Conservation (phyloP, 2,888 invertebrate genomes). For the Apantesis nais region DNA sequence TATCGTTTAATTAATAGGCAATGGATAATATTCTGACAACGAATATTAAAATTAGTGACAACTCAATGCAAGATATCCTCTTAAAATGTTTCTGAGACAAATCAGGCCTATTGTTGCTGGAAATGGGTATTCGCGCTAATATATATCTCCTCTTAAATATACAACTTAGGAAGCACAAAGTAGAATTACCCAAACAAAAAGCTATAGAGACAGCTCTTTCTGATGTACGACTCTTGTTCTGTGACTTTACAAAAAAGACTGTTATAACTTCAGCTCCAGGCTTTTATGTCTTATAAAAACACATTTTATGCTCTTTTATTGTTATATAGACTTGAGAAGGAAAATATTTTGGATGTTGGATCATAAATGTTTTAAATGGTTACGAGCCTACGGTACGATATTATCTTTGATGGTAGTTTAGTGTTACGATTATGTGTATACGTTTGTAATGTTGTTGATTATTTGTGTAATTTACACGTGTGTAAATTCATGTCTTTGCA, state of each 20-base stretch:
- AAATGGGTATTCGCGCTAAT: slow-evolving; percentile 11
- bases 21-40: background rate
- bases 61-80: background rate
- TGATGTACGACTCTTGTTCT: slow-evolving; percentile 24
- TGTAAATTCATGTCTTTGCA: background rate
- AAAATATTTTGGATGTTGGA: slow-evolving; percentile 17
- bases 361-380: slow-evolving; percentile 8
- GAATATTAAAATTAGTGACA: background rate
- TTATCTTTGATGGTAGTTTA: slow-evolving; percentile 6
- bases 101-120: slow-evolving; percentile 8
- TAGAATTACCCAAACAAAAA: slow-evolving; percentile 22
- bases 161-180: slow-evolving; percentile 15
- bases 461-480: background rate
- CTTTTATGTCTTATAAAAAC: slow-evolving; percentile 24
- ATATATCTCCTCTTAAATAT: slow-evolving; percentile 17
- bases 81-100: background rate
- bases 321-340: slow-evolving; percentile 6
- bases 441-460: background rate
- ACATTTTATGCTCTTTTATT: slow-evolving; percentile 20
- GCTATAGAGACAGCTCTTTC: slow-evolving; percentile 18
- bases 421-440: background rate
- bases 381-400: background rate
- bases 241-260: slow-evolving; percentile 22
- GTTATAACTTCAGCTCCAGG: slow-evolving; percentile 19
- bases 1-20: background rate